Evolutionary conservation across 2,797 vertebrate genomes (phyloP).

Genomic region (Orientallactaga sibirica): DNA sequence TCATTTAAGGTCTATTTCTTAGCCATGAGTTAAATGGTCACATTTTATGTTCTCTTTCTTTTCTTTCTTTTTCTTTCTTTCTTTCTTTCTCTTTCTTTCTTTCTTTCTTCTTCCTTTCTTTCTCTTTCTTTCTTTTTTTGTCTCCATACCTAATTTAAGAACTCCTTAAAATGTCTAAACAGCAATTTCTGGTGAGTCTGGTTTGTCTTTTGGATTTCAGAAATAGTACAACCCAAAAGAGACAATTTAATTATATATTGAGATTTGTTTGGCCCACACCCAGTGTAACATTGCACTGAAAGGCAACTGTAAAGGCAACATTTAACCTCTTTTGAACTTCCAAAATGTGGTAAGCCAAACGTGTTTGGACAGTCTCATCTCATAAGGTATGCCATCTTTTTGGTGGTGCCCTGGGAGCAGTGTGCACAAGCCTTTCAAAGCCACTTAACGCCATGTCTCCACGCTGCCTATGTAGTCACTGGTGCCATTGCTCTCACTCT

Average conservation of each 20-base stretch:
- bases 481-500: conserved; percentile 80
- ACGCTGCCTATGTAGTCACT: conserved; percentile 94
- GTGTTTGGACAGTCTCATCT: conserved; percentile 49
- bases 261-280: conserved; percentile 85
- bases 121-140: conserved; percentile 53
- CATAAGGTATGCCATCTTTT: conserved; percentile 52
- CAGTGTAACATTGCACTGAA: conserved; percentile 87
- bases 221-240: conserved; percentile 83
- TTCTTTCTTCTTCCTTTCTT: no score
- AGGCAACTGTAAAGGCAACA: conserved; percentile 90
- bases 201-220: conserved; percentile 78
- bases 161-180: conserved; percentile 78
- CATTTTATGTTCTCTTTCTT: conserved; percentile 73
- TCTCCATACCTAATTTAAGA: conserved; percentile 82
- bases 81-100: no score
- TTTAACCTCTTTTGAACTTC: conserved; percentile 82
- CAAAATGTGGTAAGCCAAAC: conserved; percentile 78
- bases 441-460: conserved; percentile 93
- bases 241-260: conserved; percentile 85
- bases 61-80: no score
- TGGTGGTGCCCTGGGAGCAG: conserved; percentile 23
- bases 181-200: conserved; percentile 78
- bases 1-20: conserved; percentile 67
- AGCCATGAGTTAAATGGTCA: conserved; percentile 59
- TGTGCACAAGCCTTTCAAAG: background rate